These are phyloP conservation scores for Drosophila paramelanica DNA, from an alignment of 2,888 invertebrate genomes.

Conservation along the genomic window DNA sequence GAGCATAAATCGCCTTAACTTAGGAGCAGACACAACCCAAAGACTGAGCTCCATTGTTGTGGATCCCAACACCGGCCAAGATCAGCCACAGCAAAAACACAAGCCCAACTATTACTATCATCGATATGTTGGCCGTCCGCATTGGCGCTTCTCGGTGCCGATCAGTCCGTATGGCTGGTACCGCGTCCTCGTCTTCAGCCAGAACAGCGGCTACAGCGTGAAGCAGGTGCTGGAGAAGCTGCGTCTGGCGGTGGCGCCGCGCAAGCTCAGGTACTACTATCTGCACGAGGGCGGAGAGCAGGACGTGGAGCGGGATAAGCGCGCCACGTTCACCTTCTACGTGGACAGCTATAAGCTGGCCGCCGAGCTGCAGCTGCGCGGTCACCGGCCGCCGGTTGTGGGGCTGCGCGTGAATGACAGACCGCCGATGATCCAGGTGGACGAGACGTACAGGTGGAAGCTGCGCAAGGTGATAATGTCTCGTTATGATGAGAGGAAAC, in stretches of 20 bases:
- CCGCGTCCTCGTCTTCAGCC: constrained; percentile 51
- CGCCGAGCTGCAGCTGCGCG: constrained; percentile 22
- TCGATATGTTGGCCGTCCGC: not conserved
- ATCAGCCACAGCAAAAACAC: not conserved
- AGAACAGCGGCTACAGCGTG: constrained; percentile 12
- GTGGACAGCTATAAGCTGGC: constrained; percentile 51
- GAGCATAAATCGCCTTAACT: not conserved
- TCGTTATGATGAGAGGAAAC: constrained; percentile 37
- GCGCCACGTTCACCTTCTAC: constrained; percentile 55
- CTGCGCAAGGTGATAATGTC: constrained; percentile 29
- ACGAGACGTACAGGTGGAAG: constrained; percentile 12
- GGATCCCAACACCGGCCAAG: not conserved
- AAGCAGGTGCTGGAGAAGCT: constrained; percentile 30
- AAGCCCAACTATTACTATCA: not conserved
- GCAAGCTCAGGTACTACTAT: constrained; percentile 28
- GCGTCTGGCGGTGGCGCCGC: constrained; percentile 31
- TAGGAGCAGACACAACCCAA: not conserved
- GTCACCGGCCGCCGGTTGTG: constrained; percentile 15
- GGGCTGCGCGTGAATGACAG: constrained; percentile 35
- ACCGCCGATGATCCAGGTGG: constrained; percentile 43
- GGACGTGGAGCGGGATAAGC: constrained; percentile 36
- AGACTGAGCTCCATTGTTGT: constrained; percentile 11
- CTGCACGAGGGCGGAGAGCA: constrained; percentile 42
- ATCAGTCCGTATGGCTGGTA: constrained; percentile 63
- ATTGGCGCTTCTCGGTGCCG: constrained; percentile 17